phyloP scores from a whole-genome alignment of 2,888 invertebrate species.

The Ryuthela nishihirai region DNA sequence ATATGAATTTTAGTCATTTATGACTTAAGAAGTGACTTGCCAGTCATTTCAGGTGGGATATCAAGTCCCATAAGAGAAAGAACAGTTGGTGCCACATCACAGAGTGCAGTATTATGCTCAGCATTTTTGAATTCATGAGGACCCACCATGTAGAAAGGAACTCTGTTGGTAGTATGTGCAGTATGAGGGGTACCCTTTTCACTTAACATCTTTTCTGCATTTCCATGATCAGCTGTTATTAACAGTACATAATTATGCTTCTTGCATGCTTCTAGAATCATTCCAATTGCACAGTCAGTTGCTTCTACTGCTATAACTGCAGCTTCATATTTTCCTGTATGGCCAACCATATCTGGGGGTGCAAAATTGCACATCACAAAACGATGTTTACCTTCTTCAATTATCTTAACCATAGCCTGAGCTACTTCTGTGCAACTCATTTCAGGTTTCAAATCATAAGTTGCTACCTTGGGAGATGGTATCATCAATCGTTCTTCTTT shows the following conservation, averaged over 20 bases:
- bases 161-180: slow-evolving; percentile 52
- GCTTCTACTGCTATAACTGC: slow-evolving; percentile 48
- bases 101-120: slow-evolving; percentile 48
- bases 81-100: slow-evolving; percentile 53
- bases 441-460: slow-evolving; percentile 52
- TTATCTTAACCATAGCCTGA: slow-evolving; percentile 50
- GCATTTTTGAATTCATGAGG: slow-evolving; percentile 42
- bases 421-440: slow-evolving; percentile 52
- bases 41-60: slow-evolving; percentile 48
- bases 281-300: slow-evolving; percentile 50
- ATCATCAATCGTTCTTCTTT: slow-evolving; percentile 51
- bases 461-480: slow-evolving; percentile 54
- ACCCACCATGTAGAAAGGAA: slow-evolving; percentile 44
- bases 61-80: slow-evolving; percentile 50
- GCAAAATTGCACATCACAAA: slow-evolving; percentile 55
- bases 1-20: too few relatives aligned
- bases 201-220: slow-evolving; percentile 53
- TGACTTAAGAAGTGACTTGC: slow-evolving; percentile 45
- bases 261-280: slow-evolving; percentile 49
- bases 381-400: slow-evolving; percentile 48
- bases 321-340: slow-evolving; percentile 52
- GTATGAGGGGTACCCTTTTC: slow-evolving; percentile 52
- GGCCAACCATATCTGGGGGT: slow-evolving; percentile 55
- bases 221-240: slow-evolving; percentile 52
- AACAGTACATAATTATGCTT: slow-evolving; percentile 45